phyloP scores from a whole-genome alignment of 2,888 invertebrate species.

The Tupiocoris notatus region DNA sequence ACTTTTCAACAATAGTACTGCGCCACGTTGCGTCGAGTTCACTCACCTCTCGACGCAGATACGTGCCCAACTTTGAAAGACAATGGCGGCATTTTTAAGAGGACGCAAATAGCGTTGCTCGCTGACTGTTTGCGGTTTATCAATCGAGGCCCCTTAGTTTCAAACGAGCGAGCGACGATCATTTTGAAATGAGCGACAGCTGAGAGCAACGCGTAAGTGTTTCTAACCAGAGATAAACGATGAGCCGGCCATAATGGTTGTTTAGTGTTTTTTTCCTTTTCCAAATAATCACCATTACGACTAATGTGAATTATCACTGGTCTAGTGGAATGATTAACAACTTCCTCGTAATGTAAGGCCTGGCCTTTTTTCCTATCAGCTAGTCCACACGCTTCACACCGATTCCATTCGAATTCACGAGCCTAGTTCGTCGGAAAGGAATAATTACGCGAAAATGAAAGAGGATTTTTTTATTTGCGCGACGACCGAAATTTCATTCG shows the following conservation, averaged over 20 bases:
- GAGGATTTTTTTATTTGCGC: too few relatives aligned
- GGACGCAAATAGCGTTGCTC: neutral
- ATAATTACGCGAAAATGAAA: too few relatives aligned
- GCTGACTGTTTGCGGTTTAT: constrained; percentile 18
- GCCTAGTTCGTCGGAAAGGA: too few relatives aligned
- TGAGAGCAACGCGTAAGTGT: neutral
- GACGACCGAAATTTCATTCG: too few relatives aligned
- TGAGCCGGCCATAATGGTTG: neutral
- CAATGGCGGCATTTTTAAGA: constrained; percentile 11
- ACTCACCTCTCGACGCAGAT: constrained; percentile 27
- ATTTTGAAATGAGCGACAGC: neutral
- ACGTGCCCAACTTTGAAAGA: constrained; percentile 25
- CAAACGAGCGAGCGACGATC: neutral
- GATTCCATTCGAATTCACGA: neutral
- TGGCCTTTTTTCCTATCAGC: neutral
- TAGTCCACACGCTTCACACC: neutral
- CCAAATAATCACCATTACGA: neutral
- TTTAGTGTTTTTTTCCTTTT: neutral
- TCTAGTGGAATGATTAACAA: neutral
- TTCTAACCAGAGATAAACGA: neutral
- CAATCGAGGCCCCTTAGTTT: constrained; percentile 1
- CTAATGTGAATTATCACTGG: neutral
- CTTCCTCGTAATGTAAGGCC: neutral
- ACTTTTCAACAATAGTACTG: neutral
- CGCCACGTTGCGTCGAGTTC: neutral